These are phyloP conservation scores for Nemurella pictetii DNA, from an alignment of 2,888 invertebrate genomes.

Conservation along the genomic window DNA sequence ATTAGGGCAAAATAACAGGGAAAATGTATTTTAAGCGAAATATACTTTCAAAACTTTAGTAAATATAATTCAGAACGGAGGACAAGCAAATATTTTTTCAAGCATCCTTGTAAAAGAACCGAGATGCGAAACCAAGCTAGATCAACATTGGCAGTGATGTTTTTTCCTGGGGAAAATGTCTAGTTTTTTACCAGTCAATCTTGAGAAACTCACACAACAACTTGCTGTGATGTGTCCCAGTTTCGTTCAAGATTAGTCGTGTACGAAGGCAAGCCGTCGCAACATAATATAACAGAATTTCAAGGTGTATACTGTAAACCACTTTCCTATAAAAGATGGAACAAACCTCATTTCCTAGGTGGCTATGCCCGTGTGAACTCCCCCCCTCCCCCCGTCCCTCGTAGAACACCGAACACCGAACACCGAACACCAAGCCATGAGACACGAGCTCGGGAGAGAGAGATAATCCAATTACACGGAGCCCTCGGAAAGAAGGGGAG, in stretches of 20 bases:
- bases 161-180: too few species aligned
- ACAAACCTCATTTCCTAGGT: slow-evolving; percentile 17
- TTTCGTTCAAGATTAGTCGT: not conserved
- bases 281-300: slow-evolving; percentile 20
- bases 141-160: too few species aligned
- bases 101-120: too few species aligned
- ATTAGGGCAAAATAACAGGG: too few species aligned
- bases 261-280: not conserved
- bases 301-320: slow-evolving; percentile 20
- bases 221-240: not conserved
- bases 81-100: too few species aligned
- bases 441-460: slow-evolving; percentile 4
- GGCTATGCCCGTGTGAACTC: not conserved
- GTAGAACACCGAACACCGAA: not conserved
- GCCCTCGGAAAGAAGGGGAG: not conserved
- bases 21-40: too few species aligned
- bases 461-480: slow-evolving; percentile 8
- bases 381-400: slow-evolving; percentile 3
- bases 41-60: too few species aligned
- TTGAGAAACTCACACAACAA: not conserved
- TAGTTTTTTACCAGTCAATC: not conserved
- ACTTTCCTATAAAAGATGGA: slow-evolving; percentile 31
- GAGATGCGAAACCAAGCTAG: too few species aligned
- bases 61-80: too few species aligned
- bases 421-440: not conserved